phyloP scores from a whole-genome alignment of 2,797 vertebrate species.

The Lagorchestes hirsutus region DNA sequence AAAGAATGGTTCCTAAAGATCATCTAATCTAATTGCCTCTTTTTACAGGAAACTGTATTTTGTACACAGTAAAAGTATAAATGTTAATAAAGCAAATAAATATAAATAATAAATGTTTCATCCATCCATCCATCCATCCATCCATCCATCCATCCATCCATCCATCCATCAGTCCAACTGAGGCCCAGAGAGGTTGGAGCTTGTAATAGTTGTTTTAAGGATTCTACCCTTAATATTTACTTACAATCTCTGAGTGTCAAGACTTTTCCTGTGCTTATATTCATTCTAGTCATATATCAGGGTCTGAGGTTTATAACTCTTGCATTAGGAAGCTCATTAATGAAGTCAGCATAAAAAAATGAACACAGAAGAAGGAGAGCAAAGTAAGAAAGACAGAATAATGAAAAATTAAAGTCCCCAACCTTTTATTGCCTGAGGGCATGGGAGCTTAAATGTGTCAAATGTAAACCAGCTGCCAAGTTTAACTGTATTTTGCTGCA shows the following conservation, averaged over 20 bases:
- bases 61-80: neutral
- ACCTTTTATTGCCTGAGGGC: neutral
- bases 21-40: neutral
- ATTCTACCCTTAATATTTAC: neutral
- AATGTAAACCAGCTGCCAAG: neutral
- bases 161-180: neutral
- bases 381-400: neutral
- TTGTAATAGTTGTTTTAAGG: neutral
- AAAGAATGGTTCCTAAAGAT: neutral
- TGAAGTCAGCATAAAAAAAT: conserved; percentile 43
- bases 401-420: conserved; percentile 69
- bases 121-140: neutral
- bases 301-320: conserved; percentile 19
- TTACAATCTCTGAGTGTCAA: neutral
- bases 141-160: neutral
- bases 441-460: conserved; percentile 31
- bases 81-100: neutral
- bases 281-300: neutral
- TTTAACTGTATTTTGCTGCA: conserved; percentile 36
- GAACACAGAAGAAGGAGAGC: conserved; percentile 51
- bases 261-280: neutral
- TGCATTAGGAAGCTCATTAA: conserved; percentile 39
- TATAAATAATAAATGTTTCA: neutral
- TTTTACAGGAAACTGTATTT: neutral
- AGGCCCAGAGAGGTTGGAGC: neutral